Evolutionary conservation across 1,140 invertebrate genomes (phyloP), one percentile per base, ranked within the genome.

Genomic region (Carposina sasakii): DNA sequence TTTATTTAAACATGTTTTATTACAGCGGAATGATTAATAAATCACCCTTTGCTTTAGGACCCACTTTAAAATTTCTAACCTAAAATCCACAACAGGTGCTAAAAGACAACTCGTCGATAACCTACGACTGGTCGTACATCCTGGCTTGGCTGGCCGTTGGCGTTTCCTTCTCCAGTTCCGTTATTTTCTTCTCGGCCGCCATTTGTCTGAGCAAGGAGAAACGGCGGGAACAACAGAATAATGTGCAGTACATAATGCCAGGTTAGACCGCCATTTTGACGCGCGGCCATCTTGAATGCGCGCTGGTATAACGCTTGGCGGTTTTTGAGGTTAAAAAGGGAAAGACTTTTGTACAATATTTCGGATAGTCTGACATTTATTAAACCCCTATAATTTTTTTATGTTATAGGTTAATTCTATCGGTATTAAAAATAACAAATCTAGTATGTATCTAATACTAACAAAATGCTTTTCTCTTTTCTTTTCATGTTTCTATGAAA

Each of bases 201-300:
- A 90, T 90, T 72, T 94, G 93, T 76, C 86, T 95, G 41, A 88
- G 89, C 61, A 90, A 88, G 71, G 93, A 95, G 76, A 87, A 89
- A 30, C 69, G 78, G 46, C 86, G 87, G 53, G 90, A 91, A 57
- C 90, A 92, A 57, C 88, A 91, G 61, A 90, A 90, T 82, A 94
- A 94, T 79, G 90, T 94, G 81, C 93, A 94, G 79, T 94, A 94
- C 87, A 92, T 94, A 68, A 94, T 95, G 92, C 93, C 91, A 92
- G 92, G 92, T 93, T 77, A 85, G 87, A 58, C 67, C 61, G 73
- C 68, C 69, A 71, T 70, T 24, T 66, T 67, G 65, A 15, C 56
- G 36, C 55, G 55, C 31, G 31, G 68, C 66, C 68, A 76, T 67
- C 43, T 68, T 52, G 59, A 36, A 44, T 24, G 23, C 46, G 41